Conservation (phyloP, 1,140 invertebrate species). For the Portunus trituberculatus region DNA sequence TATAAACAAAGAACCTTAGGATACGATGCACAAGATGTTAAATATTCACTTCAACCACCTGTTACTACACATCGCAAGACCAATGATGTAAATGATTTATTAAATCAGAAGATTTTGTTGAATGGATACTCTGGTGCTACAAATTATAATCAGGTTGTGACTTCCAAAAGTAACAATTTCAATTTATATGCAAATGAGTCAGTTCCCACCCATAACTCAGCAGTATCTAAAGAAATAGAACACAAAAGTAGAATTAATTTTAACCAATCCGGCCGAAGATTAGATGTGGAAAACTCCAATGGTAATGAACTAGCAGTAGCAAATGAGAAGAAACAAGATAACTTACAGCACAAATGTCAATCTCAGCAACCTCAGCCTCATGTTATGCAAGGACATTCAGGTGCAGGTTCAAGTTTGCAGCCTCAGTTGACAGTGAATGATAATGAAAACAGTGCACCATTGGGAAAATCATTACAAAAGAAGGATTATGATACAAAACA, state of each 20-base stretch:
- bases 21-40: not conserved
- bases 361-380: not conserved
- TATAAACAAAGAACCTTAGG: not conserved
- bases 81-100: not conserved
- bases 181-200: no score
- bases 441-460: not conserved
- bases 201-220: no score
- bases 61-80: not conserved
- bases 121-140: not conserved
- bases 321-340: not conserved
- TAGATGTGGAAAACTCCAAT: not conserved
- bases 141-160: not conserved
- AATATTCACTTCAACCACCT: slow-evolving; percentile 27
- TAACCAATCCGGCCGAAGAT: not conserved
- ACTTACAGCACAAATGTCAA: not conserved
- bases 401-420: not conserved
- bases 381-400: not conserved
- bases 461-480: not conserved
- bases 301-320: not conserved
- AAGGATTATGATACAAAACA: not conserved
- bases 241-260: not conserved
- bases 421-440: not conserved
- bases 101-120: not conserved
- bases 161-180: no score
- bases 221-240: no score